phyloP scores from a whole-genome alignment of 2,113 vertebrate genomes.

The Leucoraja erinaceus region DNA sequence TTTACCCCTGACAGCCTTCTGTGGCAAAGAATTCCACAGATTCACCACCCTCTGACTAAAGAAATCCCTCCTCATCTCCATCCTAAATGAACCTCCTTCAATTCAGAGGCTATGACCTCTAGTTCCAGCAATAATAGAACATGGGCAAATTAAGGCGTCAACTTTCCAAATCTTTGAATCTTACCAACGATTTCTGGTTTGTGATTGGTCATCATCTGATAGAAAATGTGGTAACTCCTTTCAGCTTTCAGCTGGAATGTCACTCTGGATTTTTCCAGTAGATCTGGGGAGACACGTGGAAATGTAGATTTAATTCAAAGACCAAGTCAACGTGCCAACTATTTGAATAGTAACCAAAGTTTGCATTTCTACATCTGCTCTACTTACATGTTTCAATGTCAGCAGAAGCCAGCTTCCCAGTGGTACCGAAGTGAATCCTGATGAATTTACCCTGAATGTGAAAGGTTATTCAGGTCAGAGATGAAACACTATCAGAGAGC shows the following conservation, averaged over 20 bases:
- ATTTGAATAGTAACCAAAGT: neutral
- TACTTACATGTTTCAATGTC: conserved; percentile 57
- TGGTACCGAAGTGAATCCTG: conserved; percentile 53
- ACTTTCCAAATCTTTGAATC: neutral
- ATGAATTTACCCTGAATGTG: conserved; percentile 56
- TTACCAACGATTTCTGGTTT: conserved; percentile 54
- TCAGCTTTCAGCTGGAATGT: conserved; percentile 54
- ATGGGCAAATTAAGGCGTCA: neutral
- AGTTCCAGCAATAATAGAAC: neutral
- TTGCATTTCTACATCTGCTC: neutral
- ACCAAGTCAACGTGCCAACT: rapidly evolving
- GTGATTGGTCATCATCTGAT: conserved; percentile 53
- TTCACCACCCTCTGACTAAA: no score
- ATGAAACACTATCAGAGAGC: neutral
- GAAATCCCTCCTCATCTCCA: no score
- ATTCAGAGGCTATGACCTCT: no score
- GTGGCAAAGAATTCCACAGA: no score
- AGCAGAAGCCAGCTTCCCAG: conserved; percentile 55
- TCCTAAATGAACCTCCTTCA: no score
- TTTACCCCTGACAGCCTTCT: no score
- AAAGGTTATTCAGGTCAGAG: neutral
- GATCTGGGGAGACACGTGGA: conserved; percentile 43
- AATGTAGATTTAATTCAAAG: neutral
- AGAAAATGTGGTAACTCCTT: conserved; percentile 60
- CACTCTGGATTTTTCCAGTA: conserved; percentile 59